These are phyloP conservation scores for Phoxinus dragarum DNA, from an alignment of 2,797 vertebrate genomes.

Conservation along the genomic window DNA sequence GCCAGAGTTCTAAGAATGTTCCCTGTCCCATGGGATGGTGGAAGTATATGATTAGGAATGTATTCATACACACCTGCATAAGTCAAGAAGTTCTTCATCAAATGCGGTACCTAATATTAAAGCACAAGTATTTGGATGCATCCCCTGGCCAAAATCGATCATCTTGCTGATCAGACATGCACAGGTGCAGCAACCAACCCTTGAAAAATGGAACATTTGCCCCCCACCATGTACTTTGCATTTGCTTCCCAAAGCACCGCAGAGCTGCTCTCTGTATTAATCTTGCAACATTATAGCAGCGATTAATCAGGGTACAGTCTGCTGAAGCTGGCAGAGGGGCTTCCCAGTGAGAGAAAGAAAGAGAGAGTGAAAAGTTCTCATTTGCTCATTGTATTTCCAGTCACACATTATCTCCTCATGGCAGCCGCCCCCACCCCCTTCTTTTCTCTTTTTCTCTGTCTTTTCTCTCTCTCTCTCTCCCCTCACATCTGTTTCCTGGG, in stretches of 20 bases:
- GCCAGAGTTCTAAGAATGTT: not conserved
- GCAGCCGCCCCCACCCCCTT: conserved; percentile 26
- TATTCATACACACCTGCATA: not conserved
- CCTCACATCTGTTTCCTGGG: conserved; percentile 42
- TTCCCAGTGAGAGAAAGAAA: conserved; percentile 12
- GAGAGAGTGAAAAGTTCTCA: conserved; percentile 8
- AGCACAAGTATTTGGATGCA: not conserved
- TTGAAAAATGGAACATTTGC: conserved; percentile 8
- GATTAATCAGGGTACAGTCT: conserved; percentile 41
- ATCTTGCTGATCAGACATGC: not conserved
- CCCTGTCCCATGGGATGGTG: not conserved
- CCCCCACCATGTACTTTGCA: not conserved
- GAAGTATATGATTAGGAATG: no score
- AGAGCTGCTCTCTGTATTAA: conserved; percentile 33
- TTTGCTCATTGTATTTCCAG: conserved; percentile 52
- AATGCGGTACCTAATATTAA: not conserved
- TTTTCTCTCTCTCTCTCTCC: not conserved
- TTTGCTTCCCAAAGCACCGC: not conserved
- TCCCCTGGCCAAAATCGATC: not conserved
- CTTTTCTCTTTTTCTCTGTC: conserved; percentile 13
- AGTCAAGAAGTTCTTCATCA: not conserved
- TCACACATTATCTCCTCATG: conserved; percentile 46
- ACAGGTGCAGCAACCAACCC: conserved; percentile 13
- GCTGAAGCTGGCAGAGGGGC: conserved; percentile 13
- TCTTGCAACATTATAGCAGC: conserved; percentile 26